Percentiles rank a stretch among this genome's conserved stretches.
Evolutionary conservation across 2,113 vertebrate species (phyloP).

Genomic region (Lophura nycthemera): DNA sequence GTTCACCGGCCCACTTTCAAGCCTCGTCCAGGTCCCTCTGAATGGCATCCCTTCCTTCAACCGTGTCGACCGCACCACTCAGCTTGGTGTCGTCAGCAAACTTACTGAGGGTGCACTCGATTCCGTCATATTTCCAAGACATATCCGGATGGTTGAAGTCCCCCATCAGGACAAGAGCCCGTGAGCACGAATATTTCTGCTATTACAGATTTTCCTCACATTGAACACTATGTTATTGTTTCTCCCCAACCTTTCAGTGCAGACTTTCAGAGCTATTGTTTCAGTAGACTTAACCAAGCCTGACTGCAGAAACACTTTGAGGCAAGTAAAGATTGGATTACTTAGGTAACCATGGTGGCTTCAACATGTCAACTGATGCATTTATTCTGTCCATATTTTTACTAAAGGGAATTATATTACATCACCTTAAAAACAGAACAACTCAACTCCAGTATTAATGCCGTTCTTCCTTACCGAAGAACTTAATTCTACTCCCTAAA

Average conservation of each 20-base stretch:
- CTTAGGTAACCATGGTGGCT: not conserved
- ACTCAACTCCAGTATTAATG: not conserved
- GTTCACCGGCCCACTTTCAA: too few relatives aligned
- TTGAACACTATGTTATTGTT: not conserved
- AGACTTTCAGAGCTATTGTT: not conserved
- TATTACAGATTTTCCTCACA: not conserved
- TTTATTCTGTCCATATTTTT: not conserved
- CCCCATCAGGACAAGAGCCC: too few relatives aligned
- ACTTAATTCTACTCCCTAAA: not conserved
- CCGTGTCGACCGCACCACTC: too few relatives aligned
- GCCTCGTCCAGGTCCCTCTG: too few relatives aligned
- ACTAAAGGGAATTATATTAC: not conserved
- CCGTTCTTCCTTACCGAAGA: not conserved
- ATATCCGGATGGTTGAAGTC: too few relatives aligned
- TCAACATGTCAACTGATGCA: not conserved
- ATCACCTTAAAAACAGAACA: not conserved
- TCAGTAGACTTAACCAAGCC: not conserved
- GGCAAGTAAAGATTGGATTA: not conserved
- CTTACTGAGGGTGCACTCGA: too few relatives aligned
- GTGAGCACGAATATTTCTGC: not conserved
- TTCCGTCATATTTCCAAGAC: too few relatives aligned
- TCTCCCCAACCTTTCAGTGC: not conserved
- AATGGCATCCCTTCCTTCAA: too few relatives aligned
- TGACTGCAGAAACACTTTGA: not conserved
- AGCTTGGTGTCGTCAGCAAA: too few relatives aligned